Conservation (phyloP, 2,888 invertebrate genomes). For the Plusia festucae region DNA sequence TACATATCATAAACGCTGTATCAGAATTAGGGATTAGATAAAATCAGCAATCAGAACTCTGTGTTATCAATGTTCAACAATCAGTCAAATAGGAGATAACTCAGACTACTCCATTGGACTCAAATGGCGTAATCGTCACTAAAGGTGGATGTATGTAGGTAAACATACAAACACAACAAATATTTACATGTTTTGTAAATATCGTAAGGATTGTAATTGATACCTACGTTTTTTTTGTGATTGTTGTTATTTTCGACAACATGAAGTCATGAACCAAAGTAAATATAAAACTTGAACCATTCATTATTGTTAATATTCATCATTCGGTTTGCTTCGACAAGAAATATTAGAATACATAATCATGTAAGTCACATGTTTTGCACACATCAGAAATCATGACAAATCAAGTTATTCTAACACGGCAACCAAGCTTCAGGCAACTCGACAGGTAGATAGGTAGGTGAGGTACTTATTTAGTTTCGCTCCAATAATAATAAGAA, state of each 20-base stretch:
- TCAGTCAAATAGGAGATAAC: constrained; percentile 54
- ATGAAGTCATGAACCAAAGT: constrained; percentile 30
- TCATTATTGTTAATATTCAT: background rate
- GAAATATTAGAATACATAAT: constrained; percentile 5
- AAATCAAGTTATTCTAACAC: constrained; percentile 5
- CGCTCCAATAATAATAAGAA: constrained; percentile 66
- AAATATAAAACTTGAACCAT: constrained; percentile 18
- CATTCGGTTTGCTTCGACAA: background rate
- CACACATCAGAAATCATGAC: constrained; percentile 4
- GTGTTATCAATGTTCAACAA: constrained; percentile 45
- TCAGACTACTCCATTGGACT: constrained; percentile 18
- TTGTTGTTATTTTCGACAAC: constrained; percentile 35
- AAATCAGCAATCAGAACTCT: constrained; percentile 34
- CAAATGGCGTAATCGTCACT: constrained; percentile 22
- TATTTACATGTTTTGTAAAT: too few relatives aligned
- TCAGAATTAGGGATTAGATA: constrained; percentile 25
- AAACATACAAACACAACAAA: background rate
- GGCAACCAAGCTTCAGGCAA: constrained; percentile 23
- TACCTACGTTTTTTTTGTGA: constrained; percentile 21
- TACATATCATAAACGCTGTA: background rate
- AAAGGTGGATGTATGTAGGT: background rate
- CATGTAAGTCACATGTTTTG: background rate
- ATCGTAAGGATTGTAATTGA: background rate
- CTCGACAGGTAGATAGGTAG: constrained; percentile 20
- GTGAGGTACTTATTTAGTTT: constrained; percentile 54